Base-by-base conservation (phyloP, 2,888 invertebrate species). In the Acrocyrtus sp. region DNA sequence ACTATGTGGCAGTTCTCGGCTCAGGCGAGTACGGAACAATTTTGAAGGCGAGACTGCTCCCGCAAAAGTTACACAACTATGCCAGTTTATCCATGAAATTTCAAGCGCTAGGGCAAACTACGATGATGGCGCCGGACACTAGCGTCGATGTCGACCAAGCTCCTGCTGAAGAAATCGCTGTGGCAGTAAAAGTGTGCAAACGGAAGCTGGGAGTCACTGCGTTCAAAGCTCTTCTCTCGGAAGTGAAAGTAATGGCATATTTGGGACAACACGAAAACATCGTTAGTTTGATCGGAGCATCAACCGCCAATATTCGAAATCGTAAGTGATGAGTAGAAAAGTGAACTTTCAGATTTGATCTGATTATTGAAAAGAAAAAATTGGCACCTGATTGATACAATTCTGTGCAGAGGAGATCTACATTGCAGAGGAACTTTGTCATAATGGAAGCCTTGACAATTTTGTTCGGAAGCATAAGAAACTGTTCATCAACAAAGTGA, bases 211-310 rank as follows among this genome's bases (percentile, higher is more conserved):
- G 68, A n/a, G 58, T 69, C 10, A 22, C 19, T 8, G 56, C 54
- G 24, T 77, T 77, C 53, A 77, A 77, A 45, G 69, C 72, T 3
- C 41, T 77, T 45, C 69, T 77, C 1, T 66, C 73, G 17, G 77
- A 77, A 70, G 39, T 77, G 3, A 77, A 77, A 61, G 72, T 77
- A 17, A 77, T 77, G 77, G 69, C 69, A 12, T 43, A 69, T 48
- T 45, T 77, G 10, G 77, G 77, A 1, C 34, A 17, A n/a, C 76
- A 77, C 47, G 41, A 61, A 8, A 77, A 77, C 24, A 60, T 77
- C 17, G 74, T 70, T 6, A 50, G 57, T 19, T 29, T 77, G 24
- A 67, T 75, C 6, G 77, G 77, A 27, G 74, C 77, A 1, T 62
- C 45, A 12, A 77, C 77, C 0, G 19, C 58, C 45, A 73, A 77